Evolutionary conservation across 30 jellyfish, hydroid and myxozoan genomes (phyloP).

Genomic region (Pelagia noctiluca): DNA sequence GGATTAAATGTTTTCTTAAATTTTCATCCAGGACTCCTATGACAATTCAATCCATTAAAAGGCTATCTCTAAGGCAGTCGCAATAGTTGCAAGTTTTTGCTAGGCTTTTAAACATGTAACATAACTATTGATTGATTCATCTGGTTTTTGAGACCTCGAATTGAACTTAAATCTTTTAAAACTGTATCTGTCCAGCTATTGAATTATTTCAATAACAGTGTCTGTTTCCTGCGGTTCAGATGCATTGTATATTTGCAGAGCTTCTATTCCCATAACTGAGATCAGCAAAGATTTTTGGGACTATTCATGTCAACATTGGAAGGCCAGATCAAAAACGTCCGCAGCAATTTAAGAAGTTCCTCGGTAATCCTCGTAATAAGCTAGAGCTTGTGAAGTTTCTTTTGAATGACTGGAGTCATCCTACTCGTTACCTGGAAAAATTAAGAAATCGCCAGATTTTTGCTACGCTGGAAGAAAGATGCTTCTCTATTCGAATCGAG

Average conservation of each 20-base stretch:
- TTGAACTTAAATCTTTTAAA: constrained; percentile 10
- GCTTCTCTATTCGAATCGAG: too few relatives aligned
- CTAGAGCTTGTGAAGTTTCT: too few relatives aligned
- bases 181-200: constrained; percentile 27
- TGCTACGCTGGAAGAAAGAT: too few relatives aligned
- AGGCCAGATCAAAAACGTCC: too few relatives aligned
- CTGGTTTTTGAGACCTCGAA: constrained; percentile 42
- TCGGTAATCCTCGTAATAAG: too few relatives aligned
- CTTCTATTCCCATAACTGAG: constrained; percentile 36
- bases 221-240: constrained; percentile 24
- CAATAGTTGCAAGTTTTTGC: constrained; percentile 31
- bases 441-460: too few relatives aligned
- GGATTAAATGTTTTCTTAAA: constrained; percentile 34
- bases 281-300: constrained; percentile 21
- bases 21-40: constrained; percentile 20
- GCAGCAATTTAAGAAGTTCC: too few relatives aligned
- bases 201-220: constrained; percentile 4
- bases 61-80: constrained; percentile 31
- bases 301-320: too few relatives aligned
- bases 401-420: too few relatives aligned
- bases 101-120: constrained; percentile 33
- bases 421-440: too few relatives aligned
- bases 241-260: constrained; percentile 18
- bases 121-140: constrained; percentile 37
- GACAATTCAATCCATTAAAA: constrained; percentile 22